Evolutionary conservation across 2,113 vertebrate genomes (phyloP).

Genomic region (Macrotis lagotis): DNA sequence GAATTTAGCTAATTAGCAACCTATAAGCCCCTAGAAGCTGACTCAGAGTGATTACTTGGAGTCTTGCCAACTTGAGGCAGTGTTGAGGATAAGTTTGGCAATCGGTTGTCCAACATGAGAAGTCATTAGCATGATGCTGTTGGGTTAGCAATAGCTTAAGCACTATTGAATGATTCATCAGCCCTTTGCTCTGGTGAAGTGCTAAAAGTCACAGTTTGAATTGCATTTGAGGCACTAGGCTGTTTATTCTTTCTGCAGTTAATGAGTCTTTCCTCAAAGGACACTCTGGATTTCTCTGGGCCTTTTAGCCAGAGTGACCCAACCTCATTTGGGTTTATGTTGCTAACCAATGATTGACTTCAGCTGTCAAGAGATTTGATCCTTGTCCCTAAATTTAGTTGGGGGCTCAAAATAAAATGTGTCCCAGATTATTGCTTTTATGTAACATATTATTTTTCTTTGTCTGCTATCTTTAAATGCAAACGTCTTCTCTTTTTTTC

Average conservation of each 20-base stretch:
- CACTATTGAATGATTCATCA: slow-evolving; percentile 76
- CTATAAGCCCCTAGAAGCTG: background rate
- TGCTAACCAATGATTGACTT: slow-evolving; percentile 38
- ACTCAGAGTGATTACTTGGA: background rate
- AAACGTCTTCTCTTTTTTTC: slow-evolving; percentile 19
- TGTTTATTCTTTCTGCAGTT: slow-evolving; percentile 75
- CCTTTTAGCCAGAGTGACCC: background rate
- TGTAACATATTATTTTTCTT: background rate
- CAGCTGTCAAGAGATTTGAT: background rate
- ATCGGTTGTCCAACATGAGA: background rate
- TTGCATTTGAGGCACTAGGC: slow-evolving; percentile 74
- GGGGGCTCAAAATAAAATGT: background rate
- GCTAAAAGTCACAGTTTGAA: slow-evolving; percentile 73
- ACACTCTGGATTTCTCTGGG: slow-evolving; percentile 52
- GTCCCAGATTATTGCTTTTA: background rate
- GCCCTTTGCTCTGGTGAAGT: slow-evolving; percentile 73
- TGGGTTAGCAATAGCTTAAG: slow-evolving; percentile 68
- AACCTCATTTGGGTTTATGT: slow-evolving; percentile 24
- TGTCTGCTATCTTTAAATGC: slow-evolving; percentile 37
- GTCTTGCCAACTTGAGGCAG: background rate
- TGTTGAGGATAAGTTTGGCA: slow-evolving; percentile 50
- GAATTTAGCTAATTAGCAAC: slow-evolving; percentile 19
- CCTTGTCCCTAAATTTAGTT: background rate
- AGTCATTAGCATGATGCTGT: slow-evolving; percentile 60
- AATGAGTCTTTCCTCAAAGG: slow-evolving; percentile 74